Evolutionary conservation across 2,797 vertebrate genomes (phyloP).

Genomic region (Astyanax mexicanus): DNA sequence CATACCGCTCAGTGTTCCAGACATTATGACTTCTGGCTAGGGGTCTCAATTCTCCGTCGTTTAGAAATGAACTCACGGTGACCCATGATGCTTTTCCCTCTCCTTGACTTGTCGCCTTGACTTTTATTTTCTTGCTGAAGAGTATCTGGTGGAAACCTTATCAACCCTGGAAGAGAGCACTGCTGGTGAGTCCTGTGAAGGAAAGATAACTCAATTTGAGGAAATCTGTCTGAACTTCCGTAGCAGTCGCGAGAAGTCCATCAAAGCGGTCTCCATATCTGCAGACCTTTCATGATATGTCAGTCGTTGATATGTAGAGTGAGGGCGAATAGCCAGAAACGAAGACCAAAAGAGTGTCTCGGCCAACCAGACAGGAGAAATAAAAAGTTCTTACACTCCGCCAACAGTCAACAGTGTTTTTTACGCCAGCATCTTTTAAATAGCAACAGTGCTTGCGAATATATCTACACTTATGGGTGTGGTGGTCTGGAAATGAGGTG

Average conservation of each 20-base stretch:
- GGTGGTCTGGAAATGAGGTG: too few species aligned
- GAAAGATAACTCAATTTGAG: constrained; percentile 9
- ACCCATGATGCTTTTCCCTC: constrained; percentile 49
- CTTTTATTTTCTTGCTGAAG: constrained; percentile 15
- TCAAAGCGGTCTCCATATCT: not conserved
- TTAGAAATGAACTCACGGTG: constrained; percentile 48
- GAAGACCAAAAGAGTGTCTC: not conserved
- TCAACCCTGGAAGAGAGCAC: constrained; percentile 11
- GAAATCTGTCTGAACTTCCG: not conserved
- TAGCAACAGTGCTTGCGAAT: too few species aligned
- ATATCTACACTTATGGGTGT: too few species aligned
- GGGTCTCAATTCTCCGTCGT: constrained; percentile 45
- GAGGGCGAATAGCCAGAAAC: not conserved
- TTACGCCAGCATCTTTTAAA: too few species aligned
- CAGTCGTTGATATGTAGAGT: not conserved
- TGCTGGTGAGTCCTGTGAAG: not conserved
- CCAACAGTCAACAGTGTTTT: too few species aligned
- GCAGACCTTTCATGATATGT: not conserved
- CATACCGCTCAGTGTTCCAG: constrained; percentile 28
- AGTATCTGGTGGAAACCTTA: constrained; percentile 45
- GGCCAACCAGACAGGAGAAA: not conserved
- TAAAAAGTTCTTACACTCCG: too few species aligned
- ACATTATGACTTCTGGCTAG: constrained; percentile 36
- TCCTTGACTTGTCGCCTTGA: constrained; percentile 9
- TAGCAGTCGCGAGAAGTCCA: not conserved